Evolutionary conservation across 2,113 vertebrate species (phyloP), one percentile per base, ranked within the genome.

Genomic region (Podilymbus podiceps): DNA sequence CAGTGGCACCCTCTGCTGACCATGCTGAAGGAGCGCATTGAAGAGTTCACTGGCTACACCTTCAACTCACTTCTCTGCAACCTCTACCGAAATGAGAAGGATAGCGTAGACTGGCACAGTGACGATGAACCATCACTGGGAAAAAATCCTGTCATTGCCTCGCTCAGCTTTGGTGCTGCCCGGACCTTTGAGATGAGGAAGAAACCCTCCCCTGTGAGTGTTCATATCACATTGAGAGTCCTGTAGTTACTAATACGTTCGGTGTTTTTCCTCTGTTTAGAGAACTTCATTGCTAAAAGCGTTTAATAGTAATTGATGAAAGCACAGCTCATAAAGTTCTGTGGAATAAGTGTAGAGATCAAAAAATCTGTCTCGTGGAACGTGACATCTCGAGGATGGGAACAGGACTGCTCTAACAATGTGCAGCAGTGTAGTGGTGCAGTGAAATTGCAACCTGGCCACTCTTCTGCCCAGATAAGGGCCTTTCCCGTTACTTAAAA

Each of bases 21-120:
- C 31, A 66, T 90, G 33, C 98, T 99, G 10, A 98, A 98, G 67
- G 90, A 92, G 40, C 97, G 94, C 4, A 91, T 99, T 19, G 97
- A 99, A 47, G 96, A 96, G 89, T 96, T 97, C 71, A 98, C 96
- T 0, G 98, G 98, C 28, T 67, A 94, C 80, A 96, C 92, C 87
- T 99, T 99, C 96, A 99, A 99, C 98, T 99, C 99, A 2, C 96
- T 99, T 31, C 98, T 99, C 63, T 99, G 99, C 94, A 99, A 99
- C 89, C 97, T 99, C 23, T 99, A 99, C 95, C 98, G 99, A 5
- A 97, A 98, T 2, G 98, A 99, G 94, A 99, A 98, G 90, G 99
- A 99, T 96, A 99, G 99, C 5, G 99, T 99, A 46, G 99, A 98
- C 95, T 99, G 99, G 99, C 99, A 99, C 97, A 99, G 99, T 1